Evolutionary conservation across 2,797 vertebrate species (phyloP).

Genomic region (Xiphophorus birchmanni): DNA sequence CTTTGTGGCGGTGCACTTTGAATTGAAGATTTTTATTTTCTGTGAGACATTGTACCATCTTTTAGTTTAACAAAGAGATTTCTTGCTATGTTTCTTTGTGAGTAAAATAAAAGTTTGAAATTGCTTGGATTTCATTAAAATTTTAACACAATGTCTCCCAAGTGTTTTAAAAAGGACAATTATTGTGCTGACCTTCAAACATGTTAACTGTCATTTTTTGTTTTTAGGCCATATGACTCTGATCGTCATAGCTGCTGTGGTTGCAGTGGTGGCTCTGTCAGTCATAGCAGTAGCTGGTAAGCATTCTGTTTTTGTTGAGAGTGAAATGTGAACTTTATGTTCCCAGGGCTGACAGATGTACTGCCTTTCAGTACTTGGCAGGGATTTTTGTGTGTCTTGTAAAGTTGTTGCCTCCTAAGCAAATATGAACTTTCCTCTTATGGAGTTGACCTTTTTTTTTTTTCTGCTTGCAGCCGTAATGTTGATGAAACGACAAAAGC

Average conservation of each 20-base stretch:
- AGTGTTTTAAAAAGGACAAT: not conserved
- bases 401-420: constrained; percentile 43
- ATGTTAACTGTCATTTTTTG: not conserved
- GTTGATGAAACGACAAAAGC: constrained; percentile 68
- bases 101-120: not conserved
- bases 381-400: constrained; percentile 30
- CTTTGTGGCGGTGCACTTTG: not conserved
- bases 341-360: constrained; percentile 33
- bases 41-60: not conserved
- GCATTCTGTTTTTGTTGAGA: constrained; percentile 27
- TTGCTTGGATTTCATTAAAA: not conserved
- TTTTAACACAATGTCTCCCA: not conserved
- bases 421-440: constrained; percentile 52
- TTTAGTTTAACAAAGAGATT: not conserved
- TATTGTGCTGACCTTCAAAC: not conserved
- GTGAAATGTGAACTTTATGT: constrained; percentile 28
- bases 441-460: constrained; percentile 48
- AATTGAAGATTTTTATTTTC: not conserved
- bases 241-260: constrained; percentile 68
- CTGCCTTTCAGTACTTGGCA: constrained; percentile 9
- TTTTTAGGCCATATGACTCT: constrained; percentile 59
- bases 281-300: constrained; percentile 68
- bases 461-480: constrained; percentile 59
- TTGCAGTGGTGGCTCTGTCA: constrained; percentile 60
- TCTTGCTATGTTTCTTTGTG: not conserved